These are phyloP conservation scores for Homarus gammarus DNA, from an alignment of 2,888 invertebrate genomes.

Conservation along the genomic window DNA sequence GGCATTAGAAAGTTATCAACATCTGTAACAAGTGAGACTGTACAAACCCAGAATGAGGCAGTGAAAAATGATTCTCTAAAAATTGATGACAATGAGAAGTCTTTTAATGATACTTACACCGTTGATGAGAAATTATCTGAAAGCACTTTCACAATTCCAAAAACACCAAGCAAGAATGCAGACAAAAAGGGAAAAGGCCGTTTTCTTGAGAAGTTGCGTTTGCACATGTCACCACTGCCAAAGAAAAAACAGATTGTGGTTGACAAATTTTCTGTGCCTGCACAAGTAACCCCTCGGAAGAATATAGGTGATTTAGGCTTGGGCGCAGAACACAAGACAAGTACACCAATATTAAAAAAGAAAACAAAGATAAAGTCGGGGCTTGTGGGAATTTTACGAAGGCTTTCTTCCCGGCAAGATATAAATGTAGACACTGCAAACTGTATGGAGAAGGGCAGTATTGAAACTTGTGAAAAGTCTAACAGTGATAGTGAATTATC, in stretches of 20 bases:
- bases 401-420: constrained; percentile 25
- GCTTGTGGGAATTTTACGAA: constrained; percentile 47
- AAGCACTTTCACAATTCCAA: background rate
- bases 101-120: background rate
- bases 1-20: no score
- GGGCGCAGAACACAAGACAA: background rate
- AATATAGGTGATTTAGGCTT: background rate
- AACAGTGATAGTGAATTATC: constrained; percentile 23
- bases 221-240: constrained; percentile 44
- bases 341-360: constrained; percentile 1
- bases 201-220: constrained; percentile 48
- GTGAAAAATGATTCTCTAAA: background rate
- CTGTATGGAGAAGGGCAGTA: background rate
- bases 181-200: constrained; percentile 27
- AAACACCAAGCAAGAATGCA: background rate
- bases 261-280: background rate
- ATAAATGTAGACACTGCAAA: background rate
- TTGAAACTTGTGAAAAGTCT: background rate
- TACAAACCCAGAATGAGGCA: background rate
- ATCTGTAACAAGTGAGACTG: background rate
- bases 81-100: background rate
- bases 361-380: constrained; percentile 41
- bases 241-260: background rate
- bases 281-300: background rate
- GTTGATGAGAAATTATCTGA: background rate